Conservation (phyloP, 1,140 invertebrate species). For the Chionoecetes opilio region DNA sequence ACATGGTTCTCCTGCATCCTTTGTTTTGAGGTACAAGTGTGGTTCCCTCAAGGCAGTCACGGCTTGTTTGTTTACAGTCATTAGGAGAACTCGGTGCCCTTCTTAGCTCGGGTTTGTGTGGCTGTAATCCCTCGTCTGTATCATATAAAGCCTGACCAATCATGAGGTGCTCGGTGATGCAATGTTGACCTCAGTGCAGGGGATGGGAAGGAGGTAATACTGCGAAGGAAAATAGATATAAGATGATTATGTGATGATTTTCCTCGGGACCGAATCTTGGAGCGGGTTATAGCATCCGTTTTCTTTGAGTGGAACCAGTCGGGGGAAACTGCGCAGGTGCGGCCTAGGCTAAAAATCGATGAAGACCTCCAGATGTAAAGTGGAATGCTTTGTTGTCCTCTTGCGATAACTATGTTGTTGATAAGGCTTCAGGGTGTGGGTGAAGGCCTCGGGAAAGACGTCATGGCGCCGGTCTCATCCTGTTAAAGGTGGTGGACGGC, state of each 20-base stretch:
- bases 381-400: constrained; percentile 69
- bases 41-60: constrained; percentile 5
- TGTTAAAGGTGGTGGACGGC: background rate
- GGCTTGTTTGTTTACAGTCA: background rate
- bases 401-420: background rate
- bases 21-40: constrained; percentile 7
- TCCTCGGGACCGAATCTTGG: background rate
- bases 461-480: background rate
- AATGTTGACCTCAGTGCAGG: background rate
- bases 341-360: constrained; percentile 60
- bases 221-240: background rate
- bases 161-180: too few species aligned
- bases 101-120: background rate
- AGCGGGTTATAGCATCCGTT: background rate
- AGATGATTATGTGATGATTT: too few species aligned
- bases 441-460: background rate
- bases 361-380: constrained; percentile 70
- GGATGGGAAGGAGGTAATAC: background rate
- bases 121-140: too few species aligned
- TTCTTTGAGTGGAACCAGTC: background rate
- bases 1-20: background rate
- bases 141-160: too few species aligned
- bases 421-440: background rate
- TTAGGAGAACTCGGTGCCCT: background rate
- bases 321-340: constrained; percentile 45